Evolutionary conservation across 2,113 vertebrate genomes (phyloP).

Genomic region (Pelusios castaneus): DNA sequence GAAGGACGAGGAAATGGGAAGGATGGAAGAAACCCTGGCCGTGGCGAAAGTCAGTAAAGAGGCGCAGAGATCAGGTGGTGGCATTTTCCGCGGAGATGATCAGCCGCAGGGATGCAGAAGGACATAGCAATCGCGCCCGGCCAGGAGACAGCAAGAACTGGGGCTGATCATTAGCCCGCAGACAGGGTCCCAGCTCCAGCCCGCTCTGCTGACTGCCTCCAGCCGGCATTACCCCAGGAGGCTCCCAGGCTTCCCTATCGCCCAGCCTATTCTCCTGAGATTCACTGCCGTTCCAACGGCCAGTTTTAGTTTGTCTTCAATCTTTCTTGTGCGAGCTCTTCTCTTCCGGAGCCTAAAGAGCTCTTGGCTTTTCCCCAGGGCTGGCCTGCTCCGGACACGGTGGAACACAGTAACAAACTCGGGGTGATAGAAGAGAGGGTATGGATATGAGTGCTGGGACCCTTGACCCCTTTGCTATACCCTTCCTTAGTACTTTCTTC

Average conservation of each 20-base stretch:
- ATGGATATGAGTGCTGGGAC: not conserved
- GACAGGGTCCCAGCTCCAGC: not conserved
- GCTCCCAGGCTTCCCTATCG: not conserved
- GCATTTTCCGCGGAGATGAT: not conserved
- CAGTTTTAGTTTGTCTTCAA: not conserved
- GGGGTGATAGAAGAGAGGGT: not conserved
- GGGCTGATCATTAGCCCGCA: not conserved
- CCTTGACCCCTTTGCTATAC: not conserved
- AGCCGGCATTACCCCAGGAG: not conserved
- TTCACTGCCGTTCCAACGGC: not conserved
- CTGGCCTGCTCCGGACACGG: not conserved
- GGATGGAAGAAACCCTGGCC: too few relatives aligned
- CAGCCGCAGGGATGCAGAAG: not conserved
- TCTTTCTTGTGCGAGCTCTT: not conserved
- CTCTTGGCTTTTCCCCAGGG: not conserved
- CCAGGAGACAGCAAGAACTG: not conserved
- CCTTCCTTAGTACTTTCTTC: not conserved
- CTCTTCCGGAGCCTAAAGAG: not conserved
- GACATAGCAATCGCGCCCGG: not conserved
- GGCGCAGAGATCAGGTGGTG: not conserved
- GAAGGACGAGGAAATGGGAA: not conserved
- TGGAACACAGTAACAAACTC: not conserved
- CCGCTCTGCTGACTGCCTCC: not conserved
- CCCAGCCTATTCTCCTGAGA: not conserved
- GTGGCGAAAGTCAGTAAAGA: not conserved